Evolutionary conservation across 2,888 invertebrate species (phyloP), one percentile per base, ranked within the genome.

Genomic region (Meghimatium bilineatum): DNA sequence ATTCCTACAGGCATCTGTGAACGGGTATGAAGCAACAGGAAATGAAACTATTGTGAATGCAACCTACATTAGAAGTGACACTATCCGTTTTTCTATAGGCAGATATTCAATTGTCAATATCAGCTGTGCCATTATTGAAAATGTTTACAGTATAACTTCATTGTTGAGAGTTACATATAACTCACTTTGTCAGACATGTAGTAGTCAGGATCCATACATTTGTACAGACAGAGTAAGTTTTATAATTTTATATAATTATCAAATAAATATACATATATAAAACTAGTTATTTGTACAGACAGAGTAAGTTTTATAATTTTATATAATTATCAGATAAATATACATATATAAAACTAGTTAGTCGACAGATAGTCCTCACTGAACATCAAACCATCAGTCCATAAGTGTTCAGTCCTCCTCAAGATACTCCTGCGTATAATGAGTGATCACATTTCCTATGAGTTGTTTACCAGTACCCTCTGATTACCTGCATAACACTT

Each of bases 171-270:
- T 88, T 36, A 84, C 85, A 10, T 89, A 85, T 77, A 85, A 85
- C 83, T 88, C 89, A 26, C 74, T 87, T 14, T 89, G 89, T 85
- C 85, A 87, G 67, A 80, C 20, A 14, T 89, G 89, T 84, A 86
- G 83, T 5, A 44, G n/a, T 17, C n/a, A n/a, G n/a, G 69, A 71
- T 1, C 38, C 26, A 5, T 26, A 34, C 12, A 44, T 82, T 14
- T 89, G 88, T 76, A 81, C 60, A 14, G 52, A 72, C 12, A 85
- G 87, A 85, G 89, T 89, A 78, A 86, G 88, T 71, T 67, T 52
- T 17, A 29, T 29, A 6, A 63, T n/a, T 63, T 63, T 63, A 3
- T 29, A n/a, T n/a, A n/a, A n/a, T n/a, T n/a, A n/a, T n/a, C n/a
- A n/a, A n/a, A n/a, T n/a, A n/a, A n/a, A n/a, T n/a, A n/a, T n/a